Percentiles rank a stretch among this genome's conserved stretches.
Conservation (phyloP, 2,113 vertebrate species). For the Saccopteryx leptura region DNA sequence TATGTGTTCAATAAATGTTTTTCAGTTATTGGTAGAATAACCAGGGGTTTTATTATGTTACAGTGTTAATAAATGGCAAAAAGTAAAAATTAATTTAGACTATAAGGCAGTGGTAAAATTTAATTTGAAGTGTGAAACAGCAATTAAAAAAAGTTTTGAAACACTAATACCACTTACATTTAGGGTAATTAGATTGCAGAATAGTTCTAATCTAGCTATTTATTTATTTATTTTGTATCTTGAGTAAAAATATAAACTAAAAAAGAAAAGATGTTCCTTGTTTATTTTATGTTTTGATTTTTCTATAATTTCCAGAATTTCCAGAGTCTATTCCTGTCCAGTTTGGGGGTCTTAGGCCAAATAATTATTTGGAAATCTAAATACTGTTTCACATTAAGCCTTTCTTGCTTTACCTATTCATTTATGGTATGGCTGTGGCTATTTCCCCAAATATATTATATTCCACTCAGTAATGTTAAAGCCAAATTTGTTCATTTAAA, state of each 20-base stretch:
- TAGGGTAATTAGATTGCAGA: background rate
- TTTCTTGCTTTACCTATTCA: constrained; percentile 38
- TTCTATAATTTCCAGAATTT: constrained; percentile 48
- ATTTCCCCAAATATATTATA: constrained; percentile 32
- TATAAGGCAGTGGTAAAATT: background rate
- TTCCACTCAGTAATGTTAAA: constrained; percentile 14
- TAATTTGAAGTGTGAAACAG: too few species aligned
- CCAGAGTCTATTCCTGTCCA: background rate
- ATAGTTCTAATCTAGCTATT: background rate
- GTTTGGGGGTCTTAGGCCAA: background rate
- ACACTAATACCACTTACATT: background rate
- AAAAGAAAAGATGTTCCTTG: background rate
- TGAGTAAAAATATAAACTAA: background rate
- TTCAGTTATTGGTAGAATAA: background rate
- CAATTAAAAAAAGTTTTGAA: background rate
- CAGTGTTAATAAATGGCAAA: background rate
- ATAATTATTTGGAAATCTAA: constrained; percentile 48
- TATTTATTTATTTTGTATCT: background rate
- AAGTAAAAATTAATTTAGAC: constrained; percentile 2
- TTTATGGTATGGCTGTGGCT: background rate
- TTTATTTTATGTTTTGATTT: background rate
- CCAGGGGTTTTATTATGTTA: background rate
- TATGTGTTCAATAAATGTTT: background rate
- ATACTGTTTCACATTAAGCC: background rate
- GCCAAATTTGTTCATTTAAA: constrained; percentile 64